Conservation (phyloP, 2,113 vertebrate genomes). For the Clarias magur region DNA sequence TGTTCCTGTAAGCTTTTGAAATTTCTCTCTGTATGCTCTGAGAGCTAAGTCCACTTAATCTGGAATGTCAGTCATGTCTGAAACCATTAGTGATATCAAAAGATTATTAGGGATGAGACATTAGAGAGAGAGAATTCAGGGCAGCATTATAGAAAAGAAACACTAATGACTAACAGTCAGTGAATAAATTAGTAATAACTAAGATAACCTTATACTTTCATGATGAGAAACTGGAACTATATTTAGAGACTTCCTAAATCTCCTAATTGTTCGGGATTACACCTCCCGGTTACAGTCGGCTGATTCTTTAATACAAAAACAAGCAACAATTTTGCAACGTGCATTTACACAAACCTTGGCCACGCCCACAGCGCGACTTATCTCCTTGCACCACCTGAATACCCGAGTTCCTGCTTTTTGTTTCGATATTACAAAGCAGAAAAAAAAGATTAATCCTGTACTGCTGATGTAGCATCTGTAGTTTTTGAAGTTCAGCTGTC, state of each 20-base stretch:
- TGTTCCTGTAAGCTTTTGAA: background rate
- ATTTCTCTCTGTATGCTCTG: background rate
- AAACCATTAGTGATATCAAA: background rate
- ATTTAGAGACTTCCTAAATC: background rate
- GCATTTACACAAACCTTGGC: background rate
- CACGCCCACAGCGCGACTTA: background rate
- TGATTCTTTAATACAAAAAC: background rate
- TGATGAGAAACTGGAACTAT: background rate
- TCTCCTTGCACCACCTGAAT: background rate
- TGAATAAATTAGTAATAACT: background rate
- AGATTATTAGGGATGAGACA: background rate
- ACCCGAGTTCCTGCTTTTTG: background rate
- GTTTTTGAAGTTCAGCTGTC: no score
- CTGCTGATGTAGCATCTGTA: no score
- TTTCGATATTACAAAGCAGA: background rate
- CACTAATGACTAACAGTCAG: background rate
- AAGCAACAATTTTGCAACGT: background rate
- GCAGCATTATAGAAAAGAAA: background rate
- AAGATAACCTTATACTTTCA: no score
- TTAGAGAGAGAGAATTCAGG: no score
- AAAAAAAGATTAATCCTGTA: background rate
- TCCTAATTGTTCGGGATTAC: constrained; percentile 11
- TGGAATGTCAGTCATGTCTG: background rate
- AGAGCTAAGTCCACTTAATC: background rate
- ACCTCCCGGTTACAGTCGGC: background rate